Base-by-base conservation (phyloP, 1,140 invertebrate genomes). In the Megathymus violae region DNA sequence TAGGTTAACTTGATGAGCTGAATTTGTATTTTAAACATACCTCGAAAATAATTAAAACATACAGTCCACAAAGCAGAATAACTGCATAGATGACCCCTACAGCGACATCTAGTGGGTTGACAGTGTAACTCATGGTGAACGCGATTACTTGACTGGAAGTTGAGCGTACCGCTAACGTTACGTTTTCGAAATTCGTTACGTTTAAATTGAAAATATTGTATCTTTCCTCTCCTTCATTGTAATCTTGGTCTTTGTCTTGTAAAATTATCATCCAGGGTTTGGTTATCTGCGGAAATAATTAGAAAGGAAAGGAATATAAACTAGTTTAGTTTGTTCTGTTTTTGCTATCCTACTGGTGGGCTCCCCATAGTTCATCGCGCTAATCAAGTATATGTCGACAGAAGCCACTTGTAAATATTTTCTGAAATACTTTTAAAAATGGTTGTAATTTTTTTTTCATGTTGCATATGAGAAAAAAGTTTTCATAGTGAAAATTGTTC, bases 21-120 rank as follows among this genome's bases (percentile, higher is more conserved):
- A n/a, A n/a, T n/a, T n/a, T n/a, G n/a, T n/a, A n/a, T n/a, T n/a
- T 3, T 5, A 22, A 3, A 78, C 82, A 92, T 81, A 96, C 95
- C 91, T 98, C 97, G 89, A 97, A 97, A 73, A 98, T 96, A 66
- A 98, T 97, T 7, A 98, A 87, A 9, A 96, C 71, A 65, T 98
- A 98, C 3, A 98, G 89, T 0, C 94, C 94, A 9, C 95, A 72
- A 0, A 98, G 88, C 5, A 98, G 92, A 0, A 94, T 60, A 7
- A 94, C 94, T 0, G 96, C 96, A 79, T 95, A 96, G 10, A 96
- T 82, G 0, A 97, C 93, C 1, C 96, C 95, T 62, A 94, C 90
- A 13, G 92, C 80, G 14, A 91, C 85, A 69, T 95, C 93, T 38
- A 95, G 93, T 0, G 95, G 94, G 0, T 93, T 91, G 3, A 94